A percentile compares a stretch with the other conserved stretches of the same genome.
Conservation (phyloP, 2,888 invertebrate species). For the Pristionchus mayeri region DNA sequence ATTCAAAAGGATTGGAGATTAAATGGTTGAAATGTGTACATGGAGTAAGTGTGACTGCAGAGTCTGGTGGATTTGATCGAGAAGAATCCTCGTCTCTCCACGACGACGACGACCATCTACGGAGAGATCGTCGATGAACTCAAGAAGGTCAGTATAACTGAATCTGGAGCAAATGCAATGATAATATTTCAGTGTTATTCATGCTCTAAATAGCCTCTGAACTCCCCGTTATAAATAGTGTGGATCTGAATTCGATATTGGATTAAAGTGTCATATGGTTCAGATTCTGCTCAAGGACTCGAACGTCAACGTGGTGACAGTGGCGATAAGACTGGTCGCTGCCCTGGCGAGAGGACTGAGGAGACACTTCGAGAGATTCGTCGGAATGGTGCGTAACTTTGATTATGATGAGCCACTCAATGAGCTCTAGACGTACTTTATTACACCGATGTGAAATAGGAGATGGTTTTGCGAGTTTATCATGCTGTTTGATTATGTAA, state of each 20-base stretch:
- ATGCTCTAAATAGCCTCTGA: too few relatives aligned
- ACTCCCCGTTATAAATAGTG: too few relatives aligned
- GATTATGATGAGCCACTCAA: not conserved
- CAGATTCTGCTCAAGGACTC: slow-evolving; percentile 92
- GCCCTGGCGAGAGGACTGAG: slow-evolving; percentile 89
- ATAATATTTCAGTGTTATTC: not conserved
- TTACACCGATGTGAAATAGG: too few relatives aligned
- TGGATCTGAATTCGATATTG: too few relatives aligned
- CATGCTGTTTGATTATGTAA: too few relatives aligned
- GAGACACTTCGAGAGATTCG: slow-evolving; percentile 89
- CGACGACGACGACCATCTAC: slow-evolving; percentile 58
- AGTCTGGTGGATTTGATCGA: slow-evolving; percentile 55
- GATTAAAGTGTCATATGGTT: too few relatives aligned
- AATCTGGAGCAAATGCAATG: not conserved
- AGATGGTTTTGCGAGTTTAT: not conserved
- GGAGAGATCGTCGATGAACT: slow-evolving; percentile 63
- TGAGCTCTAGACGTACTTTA: too few relatives aligned
- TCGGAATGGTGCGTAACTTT: slow-evolving; percentile 77
- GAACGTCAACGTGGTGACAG: slow-evolving; percentile 91
- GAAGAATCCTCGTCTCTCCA: slow-evolving; percentile 59
- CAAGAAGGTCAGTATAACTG: slow-evolving; percentile 54
- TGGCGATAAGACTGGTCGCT: slow-evolving; percentile 88
- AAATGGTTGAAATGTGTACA: not conserved
- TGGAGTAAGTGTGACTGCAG: too few relatives aligned
- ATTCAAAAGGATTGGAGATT: not conserved